A percentile compares a stretch with the other conserved stretches of the same genome.
phyloP scores from a whole-genome alignment of 2,888 invertebrate species.

The Diadromus collaris region DNA sequence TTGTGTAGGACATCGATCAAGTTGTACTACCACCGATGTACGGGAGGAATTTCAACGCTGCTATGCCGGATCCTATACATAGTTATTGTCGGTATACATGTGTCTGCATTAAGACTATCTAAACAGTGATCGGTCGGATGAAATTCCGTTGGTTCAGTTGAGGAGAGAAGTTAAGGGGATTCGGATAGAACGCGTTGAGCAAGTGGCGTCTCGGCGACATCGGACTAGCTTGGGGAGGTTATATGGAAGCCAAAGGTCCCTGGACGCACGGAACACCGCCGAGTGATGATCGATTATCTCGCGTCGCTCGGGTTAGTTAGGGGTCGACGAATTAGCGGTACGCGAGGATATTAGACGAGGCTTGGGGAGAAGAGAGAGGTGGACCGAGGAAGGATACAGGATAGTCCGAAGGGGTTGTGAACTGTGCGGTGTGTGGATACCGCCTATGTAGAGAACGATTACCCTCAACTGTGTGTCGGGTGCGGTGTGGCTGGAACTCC shows the following conservation, averaged over 20 bases:
- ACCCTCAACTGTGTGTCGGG: slow-evolving; percentile 24
- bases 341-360: slow-evolving; percentile 75
- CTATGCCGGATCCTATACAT: background rate
- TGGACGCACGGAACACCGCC: slow-evolving; percentile 33
- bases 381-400: background rate
- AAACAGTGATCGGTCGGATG: background rate
- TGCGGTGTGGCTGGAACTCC: slow-evolving; percentile 26
- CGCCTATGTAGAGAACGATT: slow-evolving; percentile 30
- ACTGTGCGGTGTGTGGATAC: slow-evolving; percentile 5
- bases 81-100: slow-evolving; percentile 26
- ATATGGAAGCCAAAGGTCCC: slow-evolving; percentile 53
- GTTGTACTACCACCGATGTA: background rate
- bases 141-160: slow-evolving; percentile 41
- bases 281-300: slow-evolving; percentile 63
- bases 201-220: slow-evolving; percentile 40
- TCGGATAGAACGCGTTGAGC: slow-evolving; percentile 48
- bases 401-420: slow-evolving; percentile 31
- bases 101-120: slow-evolving; percentile 28
- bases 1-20: slow-evolving; percentile 53
- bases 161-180: slow-evolving; percentile 36
- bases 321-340: slow-evolving; percentile 75
- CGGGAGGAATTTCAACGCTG: slow-evolving; percentile 20
- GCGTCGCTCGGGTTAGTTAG: slow-evolving; percentile 60
- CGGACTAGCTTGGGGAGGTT: background rate
- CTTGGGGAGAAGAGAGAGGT: slow-evolving; percentile 1